Conservation (phyloP, 2,113 vertebrate genomes). For the Notarius lentiginosus region DNA sequence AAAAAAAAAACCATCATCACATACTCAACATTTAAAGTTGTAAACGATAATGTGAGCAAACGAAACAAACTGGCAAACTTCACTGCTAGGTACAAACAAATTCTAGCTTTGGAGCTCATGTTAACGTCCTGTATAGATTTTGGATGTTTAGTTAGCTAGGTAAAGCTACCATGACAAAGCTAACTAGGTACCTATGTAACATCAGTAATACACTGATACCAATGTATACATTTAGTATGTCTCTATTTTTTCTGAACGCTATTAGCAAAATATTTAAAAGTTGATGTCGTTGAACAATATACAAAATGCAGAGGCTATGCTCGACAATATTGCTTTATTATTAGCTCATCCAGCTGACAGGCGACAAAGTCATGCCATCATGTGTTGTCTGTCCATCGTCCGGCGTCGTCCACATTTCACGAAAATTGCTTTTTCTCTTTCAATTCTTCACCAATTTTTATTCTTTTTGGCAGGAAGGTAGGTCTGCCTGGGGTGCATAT, state of each 20-base stretch:
- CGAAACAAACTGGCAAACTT: background rate
- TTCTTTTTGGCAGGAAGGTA: no score
- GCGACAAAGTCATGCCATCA: no score
- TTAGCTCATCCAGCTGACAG: no score
- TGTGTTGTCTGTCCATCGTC: no score
- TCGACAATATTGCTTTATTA: background rate
- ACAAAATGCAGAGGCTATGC: background rate
- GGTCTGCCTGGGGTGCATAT: no score
- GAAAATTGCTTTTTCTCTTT: no score
- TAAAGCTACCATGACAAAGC: background rate
- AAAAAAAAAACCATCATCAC: background rate
- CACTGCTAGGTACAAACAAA: background rate
- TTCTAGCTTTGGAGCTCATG: background rate
- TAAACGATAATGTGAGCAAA: background rate
- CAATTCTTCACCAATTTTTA: no score
- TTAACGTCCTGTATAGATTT: background rate
- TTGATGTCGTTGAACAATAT: background rate
- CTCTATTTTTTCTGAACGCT: background rate
- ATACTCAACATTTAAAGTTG: background rate
- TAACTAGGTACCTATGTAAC: background rate
- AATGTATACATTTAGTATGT: background rate
- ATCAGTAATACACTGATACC: background rate
- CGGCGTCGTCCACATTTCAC: no score
- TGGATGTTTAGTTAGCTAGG: background rate
- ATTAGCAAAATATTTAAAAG: background rate